phyloP scores from a whole-genome alignment of 2,888 invertebrate genomes.

The Aspidiotus rigidus region DNA sequence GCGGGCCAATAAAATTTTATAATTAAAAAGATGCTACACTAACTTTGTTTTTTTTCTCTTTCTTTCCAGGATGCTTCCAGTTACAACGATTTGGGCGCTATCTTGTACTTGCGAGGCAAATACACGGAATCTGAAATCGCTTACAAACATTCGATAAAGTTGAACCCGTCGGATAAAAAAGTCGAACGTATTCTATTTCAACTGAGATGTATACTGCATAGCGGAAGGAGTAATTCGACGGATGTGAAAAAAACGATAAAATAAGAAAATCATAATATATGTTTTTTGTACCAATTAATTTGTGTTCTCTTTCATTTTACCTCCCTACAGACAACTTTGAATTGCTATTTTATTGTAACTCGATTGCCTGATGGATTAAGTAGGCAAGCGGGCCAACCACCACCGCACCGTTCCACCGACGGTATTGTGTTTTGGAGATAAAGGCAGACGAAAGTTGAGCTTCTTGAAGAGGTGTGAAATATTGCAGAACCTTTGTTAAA shows the following conservation, averaged over 20 bases:
- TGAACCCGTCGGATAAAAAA: slow-evolving; percentile 80
- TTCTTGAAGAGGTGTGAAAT: no score
- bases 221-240: not conserved
- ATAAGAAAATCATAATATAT: not conserved
- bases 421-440: no score
- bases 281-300: no score
- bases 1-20: not conserved
- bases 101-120: slow-evolving; percentile 85
- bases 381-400: no score
- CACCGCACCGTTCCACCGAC: no score
- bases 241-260: slow-evolving; percentile 1
- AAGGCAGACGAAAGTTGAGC: no score
- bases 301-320: no score
- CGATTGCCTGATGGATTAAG: no score
- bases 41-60: slow-evolving; percentile 1
- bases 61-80: slow-evolving; percentile 67
- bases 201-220: slow-evolving; percentile 35
- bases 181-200: slow-evolving; percentile 82
- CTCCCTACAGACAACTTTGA: no score
- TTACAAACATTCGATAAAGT: slow-evolving; percentile 72
- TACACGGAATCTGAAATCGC: slow-evolving; percentile 75
- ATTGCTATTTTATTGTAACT: no score
- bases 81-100: slow-evolving; percentile 90
- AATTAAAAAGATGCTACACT: not conserved
- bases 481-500: no score